phyloP scores from a whole-genome alignment of 2,888 invertebrate species.

The Conops quadrifasciatus region DNA sequence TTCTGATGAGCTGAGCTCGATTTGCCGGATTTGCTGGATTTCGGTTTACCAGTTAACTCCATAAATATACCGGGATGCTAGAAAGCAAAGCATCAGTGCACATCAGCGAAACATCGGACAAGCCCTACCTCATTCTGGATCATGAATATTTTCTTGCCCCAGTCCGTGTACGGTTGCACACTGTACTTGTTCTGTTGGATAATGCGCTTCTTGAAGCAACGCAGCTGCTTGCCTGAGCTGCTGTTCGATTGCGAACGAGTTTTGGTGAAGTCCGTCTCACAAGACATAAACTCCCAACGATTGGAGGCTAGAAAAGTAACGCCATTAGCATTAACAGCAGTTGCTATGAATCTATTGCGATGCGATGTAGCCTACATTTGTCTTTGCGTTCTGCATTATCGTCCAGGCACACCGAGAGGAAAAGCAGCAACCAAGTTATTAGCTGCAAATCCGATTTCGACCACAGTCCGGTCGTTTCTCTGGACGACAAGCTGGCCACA shows the following conservation, averaged over 20 bases:
- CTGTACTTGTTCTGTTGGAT: slow-evolving; percentile 63
- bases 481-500: slow-evolving; percentile 41
- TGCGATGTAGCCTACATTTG: slow-evolving; percentile 55
- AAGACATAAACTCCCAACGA: slow-evolving; percentile 92
- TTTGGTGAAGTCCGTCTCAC: slow-evolving; percentile 71
- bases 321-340: background rate
- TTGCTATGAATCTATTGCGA: background rate
- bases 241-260: slow-evolving; percentile 58
- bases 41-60: slow-evolving; percentile 67
- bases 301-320: slow-evolving; percentile 55
- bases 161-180: slow-evolving; percentile 62
- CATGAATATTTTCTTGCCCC: slow-evolving; percentile 65
- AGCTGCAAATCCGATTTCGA: slow-evolving; percentile 72
- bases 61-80: slow-evolving; percentile 68
- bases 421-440: slow-evolving; percentile 80
- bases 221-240: slow-evolving; percentile 58
- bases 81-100: background rate
- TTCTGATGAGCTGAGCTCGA: slow-evolving; percentile 49
- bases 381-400: slow-evolving; percentile 64
- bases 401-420: slow-evolving; percentile 77
- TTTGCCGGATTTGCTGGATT: slow-evolving; percentile 54
- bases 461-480: slow-evolving; percentile 57
- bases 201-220: slow-evolving; percentile 64
- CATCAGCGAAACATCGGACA: background rate
- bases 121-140: slow-evolving; percentile 61